These are phyloP conservation scores for Chiloscyllium punctatum DNA, from an alignment of 2,797 vertebrate genomes.

Conservation along the genomic window DNA sequence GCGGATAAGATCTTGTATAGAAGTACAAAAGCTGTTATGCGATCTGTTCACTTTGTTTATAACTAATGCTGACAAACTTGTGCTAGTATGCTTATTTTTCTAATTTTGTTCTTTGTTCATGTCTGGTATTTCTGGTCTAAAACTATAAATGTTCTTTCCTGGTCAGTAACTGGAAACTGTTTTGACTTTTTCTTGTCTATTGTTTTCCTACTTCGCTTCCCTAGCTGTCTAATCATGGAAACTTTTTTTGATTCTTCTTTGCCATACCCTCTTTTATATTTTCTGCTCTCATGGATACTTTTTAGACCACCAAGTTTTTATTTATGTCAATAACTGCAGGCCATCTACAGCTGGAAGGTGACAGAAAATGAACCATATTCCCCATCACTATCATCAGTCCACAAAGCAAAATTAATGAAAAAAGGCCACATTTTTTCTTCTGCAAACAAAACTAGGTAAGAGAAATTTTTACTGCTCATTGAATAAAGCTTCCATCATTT, in stretches of 20 bases:
- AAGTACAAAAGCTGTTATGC: background rate
- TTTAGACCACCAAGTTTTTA: constrained; percentile 97
- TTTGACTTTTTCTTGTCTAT: constrained; percentile 18
- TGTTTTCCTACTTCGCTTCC: constrained; percentile 58
- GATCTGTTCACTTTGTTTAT: background rate
- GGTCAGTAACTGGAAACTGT: background rate
- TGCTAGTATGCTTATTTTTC: background rate
- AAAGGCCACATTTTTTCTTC: constrained; percentile 56
- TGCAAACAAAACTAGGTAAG: constrained; percentile 58
- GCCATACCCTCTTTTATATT: constrained; percentile 54
- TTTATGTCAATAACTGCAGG: constrained; percentile 99
- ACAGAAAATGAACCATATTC: constrained; percentile 70
- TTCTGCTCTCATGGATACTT: constrained; percentile 74
- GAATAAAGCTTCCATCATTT: background rate
- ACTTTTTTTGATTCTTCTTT: constrained; percentile 82
- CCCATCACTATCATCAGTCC: constrained; percentile 58
- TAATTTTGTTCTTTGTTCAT: background rate
- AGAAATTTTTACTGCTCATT: background rate
- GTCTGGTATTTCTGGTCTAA: background rate
- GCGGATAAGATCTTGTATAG: background rate
- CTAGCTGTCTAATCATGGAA: constrained; percentile 63
- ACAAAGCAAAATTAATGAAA: constrained; percentile 55
- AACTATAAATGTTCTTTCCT: background rate
- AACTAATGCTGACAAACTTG: background rate
- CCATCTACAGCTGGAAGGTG: constrained; percentile 71